Evolutionary conservation across 2,113 vertebrate species (phyloP), one percentile per base, ranked within the genome.

Genomic region (Aspidoscelis tigris): DNA sequence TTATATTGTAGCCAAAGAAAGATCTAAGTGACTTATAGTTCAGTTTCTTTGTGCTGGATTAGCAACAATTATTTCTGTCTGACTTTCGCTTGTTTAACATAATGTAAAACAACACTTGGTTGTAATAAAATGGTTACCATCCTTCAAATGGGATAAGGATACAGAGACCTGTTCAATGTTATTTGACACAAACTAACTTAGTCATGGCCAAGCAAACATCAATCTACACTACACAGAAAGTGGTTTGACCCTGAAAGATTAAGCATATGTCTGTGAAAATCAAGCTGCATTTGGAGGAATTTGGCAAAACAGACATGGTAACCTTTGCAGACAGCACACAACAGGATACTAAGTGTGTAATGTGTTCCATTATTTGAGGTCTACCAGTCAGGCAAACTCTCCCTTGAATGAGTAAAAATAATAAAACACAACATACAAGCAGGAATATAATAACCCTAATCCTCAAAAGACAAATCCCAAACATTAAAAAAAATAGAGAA

Each of bases 1-100:
- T 33, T 84, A n/a, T 76, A 88, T 70, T 74, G 88, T 58, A 87
- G 69, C 58, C n/a, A 24, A 83, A 88, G 58, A 89, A 84, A 70
- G 84, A 85, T 88, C 16, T 66, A 39, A 18, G 16, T 47, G 72
- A 76, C 66, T 84, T 4, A 55, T 8, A 70, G n/a, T 55, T 69
- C 39, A 83, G 16, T 11, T 72, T 86, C 77, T 76, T 4, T 44
- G 47, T 68, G 64, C 8, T n/a, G 82, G 22, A 24, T 86, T 88
- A 43, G 80, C 44, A 1, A 39, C 64, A 9, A 75, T 82, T 78
- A 82, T 50, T 90, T 6, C 0, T 0, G 47, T 50, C 47, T 50
- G 14, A 81, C 78, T 82, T 64, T 68, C 44, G 70, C 10, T 61
- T 64, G 0, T 5, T 70, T 44, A 41, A 43, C 5, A 9, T 6